phyloP scores from a whole-genome alignment of 2,113 vertebrate genomes.

The Gymnocephalus cernua region DNA sequence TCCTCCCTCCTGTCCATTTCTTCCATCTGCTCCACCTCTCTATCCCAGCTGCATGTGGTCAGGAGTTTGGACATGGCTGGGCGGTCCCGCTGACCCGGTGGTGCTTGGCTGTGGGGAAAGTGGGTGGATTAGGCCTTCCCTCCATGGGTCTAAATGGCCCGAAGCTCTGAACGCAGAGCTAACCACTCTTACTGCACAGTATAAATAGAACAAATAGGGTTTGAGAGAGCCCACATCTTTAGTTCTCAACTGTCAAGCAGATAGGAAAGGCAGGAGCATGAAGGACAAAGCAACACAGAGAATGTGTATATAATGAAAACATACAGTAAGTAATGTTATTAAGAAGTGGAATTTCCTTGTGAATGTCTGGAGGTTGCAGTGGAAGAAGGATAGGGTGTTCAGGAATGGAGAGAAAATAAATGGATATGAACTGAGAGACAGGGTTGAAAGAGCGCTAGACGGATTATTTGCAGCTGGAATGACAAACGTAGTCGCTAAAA shows the following conservation, averaged over 20 bases:
- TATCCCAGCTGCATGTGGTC: conserved; percentile 65
- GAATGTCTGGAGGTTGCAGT: conserved; percentile 10
- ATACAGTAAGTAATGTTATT: conserved; percentile 21
- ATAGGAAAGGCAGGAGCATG: conserved; percentile 20
- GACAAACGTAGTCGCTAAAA: conserved; percentile 20
- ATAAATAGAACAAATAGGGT: conserved; percentile 72
- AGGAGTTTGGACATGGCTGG: conserved; percentile 40
- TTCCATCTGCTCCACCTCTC: conserved; percentile 49
- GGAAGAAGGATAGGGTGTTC: conserved; percentile 23
- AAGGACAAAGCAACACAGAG: not conserved
- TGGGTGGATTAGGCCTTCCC: conserved; percentile 55
- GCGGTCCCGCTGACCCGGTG: conserved; percentile 43
- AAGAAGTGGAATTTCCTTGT: conserved; percentile 50
- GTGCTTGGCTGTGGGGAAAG: conserved; percentile 38
- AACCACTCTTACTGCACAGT: conserved; percentile 60
- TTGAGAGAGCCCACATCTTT: conserved; percentile 54
- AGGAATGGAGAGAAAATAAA: conserved; percentile 55
- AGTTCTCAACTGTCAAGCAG: conserved; percentile 41
- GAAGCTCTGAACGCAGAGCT: conserved; percentile 53
- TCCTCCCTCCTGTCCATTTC: conserved; percentile 27
- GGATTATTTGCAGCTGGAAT: conserved; percentile 62
- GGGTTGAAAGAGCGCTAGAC: conserved; percentile 42
- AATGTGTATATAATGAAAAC: conserved; percentile 19
- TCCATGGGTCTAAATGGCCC: conserved; percentile 32
- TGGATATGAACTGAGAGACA: conserved; percentile 53